Percentiles rank a stretch among this genome's conserved stretches.
These are phyloP conservation scores for Anolis sagrei DNA, from an alignment of 2,113 vertebrate genomes.

Conservation along the genomic window DNA sequence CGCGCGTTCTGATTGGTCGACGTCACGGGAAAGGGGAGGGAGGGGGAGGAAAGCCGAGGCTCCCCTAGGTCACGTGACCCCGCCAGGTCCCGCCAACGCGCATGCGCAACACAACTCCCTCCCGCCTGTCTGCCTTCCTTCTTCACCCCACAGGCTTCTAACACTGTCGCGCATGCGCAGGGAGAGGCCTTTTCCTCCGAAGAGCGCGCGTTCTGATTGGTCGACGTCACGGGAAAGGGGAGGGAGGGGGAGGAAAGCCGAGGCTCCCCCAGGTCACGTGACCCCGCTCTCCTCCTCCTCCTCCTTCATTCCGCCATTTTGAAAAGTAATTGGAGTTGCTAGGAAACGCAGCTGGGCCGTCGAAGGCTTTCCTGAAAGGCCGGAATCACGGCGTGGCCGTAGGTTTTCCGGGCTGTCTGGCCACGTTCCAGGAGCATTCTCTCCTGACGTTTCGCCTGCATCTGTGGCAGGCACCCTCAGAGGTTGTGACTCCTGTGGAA, in stretches of 20 bases:
- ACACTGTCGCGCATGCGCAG: neutral
- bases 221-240: neutral
- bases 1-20: neutral
- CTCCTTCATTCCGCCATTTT: constrained; percentile 31
- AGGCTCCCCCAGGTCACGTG: neutral
- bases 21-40: neutral
- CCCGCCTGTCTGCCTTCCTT: neutral
- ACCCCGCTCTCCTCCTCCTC: neutral
- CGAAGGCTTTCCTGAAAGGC: too few species aligned
- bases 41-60: too few species aligned
- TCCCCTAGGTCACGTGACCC: neutral
- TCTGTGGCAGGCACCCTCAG: too few species aligned
- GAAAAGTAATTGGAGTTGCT: constrained; percentile 37
- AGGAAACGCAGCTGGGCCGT: constrained; percentile 25
- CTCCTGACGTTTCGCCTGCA: too few species aligned
- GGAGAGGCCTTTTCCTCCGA: neutral
- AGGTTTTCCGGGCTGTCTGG: too few species aligned
- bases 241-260: too few species aligned
- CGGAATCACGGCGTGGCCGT: too few species aligned
- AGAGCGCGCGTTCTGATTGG: neutral
- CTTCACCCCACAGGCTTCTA: neutral
- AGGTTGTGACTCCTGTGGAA: too few species aligned
- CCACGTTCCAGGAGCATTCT: too few species aligned
- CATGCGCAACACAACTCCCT: neutral
- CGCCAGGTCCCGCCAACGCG: neutral